These are phyloP conservation scores for Scaptomyza pallida DNA, from an alignment of 1,140 invertebrate genomes.

Conservation along the genomic window DNA sequence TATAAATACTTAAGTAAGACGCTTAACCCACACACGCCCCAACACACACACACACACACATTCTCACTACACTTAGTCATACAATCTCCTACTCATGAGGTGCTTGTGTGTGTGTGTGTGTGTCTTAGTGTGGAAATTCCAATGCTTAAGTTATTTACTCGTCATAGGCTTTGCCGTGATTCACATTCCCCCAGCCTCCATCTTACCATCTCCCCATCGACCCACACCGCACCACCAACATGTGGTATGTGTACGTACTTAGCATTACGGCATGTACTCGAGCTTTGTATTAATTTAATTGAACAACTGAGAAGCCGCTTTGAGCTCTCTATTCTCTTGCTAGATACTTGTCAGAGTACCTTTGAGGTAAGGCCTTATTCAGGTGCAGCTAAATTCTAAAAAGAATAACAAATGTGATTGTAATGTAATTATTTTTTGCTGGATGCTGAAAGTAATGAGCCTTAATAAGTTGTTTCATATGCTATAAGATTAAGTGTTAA, in stretches of 20 bases:
- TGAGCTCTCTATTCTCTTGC: slow-evolving; percentile 10
- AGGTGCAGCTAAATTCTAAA: neutral
- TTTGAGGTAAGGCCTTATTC: slow-evolving; percentile 14
- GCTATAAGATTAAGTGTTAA: too few species aligned
- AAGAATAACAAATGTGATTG: too few species aligned
- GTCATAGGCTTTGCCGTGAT: slow-evolving; percentile 54
- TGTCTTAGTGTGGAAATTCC: slow-evolving; percentile 51
- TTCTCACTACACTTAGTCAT: neutral
- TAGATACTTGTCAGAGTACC: slow-evolving; percentile 28
- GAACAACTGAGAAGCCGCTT: slow-evolving; percentile 46
- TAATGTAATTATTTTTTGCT: too few species aligned
- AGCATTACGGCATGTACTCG: slow-evolving; percentile 74
- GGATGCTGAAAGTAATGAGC: too few species aligned
- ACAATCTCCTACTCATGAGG: slow-evolving; percentile 2
- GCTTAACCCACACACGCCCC: slow-evolving; percentile 63
- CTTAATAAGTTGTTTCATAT: too few species aligned
- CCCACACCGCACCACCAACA: neutral
- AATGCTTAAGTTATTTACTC: slow-evolving; percentile 59
- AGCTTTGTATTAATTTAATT: slow-evolving; percentile 79
- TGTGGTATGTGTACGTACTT: slow-evolving; percentile 58
- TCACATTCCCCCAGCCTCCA: slow-evolving; percentile 15
- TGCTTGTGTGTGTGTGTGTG: slow-evolving; percentile 27
- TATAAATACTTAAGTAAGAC: slow-evolving; percentile 79
- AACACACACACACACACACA: slow-evolving; percentile 14
- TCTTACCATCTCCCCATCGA: neutral